These are phyloP conservation scores for Xiphias gladius DNA, from an alignment of 2,113 vertebrate species.

Conservation along the genomic window DNA sequence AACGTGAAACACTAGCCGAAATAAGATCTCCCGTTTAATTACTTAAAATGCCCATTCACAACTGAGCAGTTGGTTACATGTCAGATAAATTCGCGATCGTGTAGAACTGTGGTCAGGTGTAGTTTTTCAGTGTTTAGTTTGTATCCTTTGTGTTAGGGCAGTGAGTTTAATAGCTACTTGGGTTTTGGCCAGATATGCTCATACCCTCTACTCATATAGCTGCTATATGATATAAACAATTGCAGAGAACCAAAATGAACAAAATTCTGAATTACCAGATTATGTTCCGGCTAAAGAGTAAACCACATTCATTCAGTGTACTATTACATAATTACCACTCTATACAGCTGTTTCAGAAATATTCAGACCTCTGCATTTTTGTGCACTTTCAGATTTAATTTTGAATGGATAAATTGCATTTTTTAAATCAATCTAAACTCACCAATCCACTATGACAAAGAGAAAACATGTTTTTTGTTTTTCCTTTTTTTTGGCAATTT, in stretches of 20 bases:
- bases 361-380: too few relatives aligned
- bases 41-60: neutral
- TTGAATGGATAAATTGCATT: neutral
- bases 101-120: neutral
- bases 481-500: too few relatives aligned
- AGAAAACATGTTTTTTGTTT: too few relatives aligned
- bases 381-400: neutral
- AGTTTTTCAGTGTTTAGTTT: neutral
- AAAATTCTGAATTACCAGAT: too few relatives aligned
- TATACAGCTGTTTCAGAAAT: too few relatives aligned
- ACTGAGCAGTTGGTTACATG: neutral
- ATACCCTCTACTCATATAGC: neutral
- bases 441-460: neutral
- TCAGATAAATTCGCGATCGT: neutral
- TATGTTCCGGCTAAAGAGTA: too few relatives aligned
- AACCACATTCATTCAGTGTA: too few relatives aligned
- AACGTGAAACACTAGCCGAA: neutral
- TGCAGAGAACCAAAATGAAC: too few relatives aligned
- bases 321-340: too few relatives aligned
- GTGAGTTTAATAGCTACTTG: neutral
- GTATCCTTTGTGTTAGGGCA: neutral
- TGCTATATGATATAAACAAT: too few relatives aligned
- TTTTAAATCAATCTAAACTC: neutral
- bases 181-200: slow-evolving; percentile 1
- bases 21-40: neutral